phyloP scores from a whole-genome alignment of 2,888 invertebrate genomes.

The Sinhomidia bicolor region DNA sequence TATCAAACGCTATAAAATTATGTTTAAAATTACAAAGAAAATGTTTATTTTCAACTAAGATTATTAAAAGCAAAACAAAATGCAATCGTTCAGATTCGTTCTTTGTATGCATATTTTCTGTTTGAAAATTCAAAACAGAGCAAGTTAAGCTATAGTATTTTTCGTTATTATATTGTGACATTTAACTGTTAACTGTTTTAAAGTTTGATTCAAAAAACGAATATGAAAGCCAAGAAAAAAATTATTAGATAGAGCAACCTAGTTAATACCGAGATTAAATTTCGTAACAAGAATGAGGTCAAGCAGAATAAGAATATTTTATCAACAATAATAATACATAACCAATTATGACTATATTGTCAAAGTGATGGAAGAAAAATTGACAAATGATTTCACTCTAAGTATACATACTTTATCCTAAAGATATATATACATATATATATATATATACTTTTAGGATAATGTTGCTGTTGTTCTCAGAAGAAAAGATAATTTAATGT shows the following conservation, averaged over 20 bases:
- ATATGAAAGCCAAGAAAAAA: background rate
- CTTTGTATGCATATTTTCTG: background rate
- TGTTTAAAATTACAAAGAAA: background rate
- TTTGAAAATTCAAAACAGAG: background rate
- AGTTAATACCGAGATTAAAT: background rate
- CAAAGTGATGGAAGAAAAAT: slow-evolving; percentile 50
- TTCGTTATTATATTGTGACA: background rate
- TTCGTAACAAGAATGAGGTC: background rate
- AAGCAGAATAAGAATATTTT: slow-evolving; percentile 11
- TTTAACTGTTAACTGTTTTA: background rate
- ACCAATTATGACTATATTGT: slow-evolving; percentile 28
- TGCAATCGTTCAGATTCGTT: background rate
- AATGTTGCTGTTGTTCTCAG: slow-evolving; percentile 23
- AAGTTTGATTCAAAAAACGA: background rate
- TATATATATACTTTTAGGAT: slow-evolving; percentile 4
- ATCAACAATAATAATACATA: background rate
- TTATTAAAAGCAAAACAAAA: background rate
- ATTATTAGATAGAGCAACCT: background rate
- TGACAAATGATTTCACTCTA: slow-evolving; percentile 16
- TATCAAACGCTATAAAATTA: slow-evolving; percentile 53
- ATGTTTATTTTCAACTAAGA: background rate
- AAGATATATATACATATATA: background rate
- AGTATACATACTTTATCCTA: background rate
- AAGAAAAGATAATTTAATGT: slow-evolving; percentile 45
- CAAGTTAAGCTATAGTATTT: background rate